These are phyloP conservation scores for Agelas oroides DNA, from an alignment of 37 sponge, comb jelly and placozoan species.

Conservation along the genomic window DNA sequence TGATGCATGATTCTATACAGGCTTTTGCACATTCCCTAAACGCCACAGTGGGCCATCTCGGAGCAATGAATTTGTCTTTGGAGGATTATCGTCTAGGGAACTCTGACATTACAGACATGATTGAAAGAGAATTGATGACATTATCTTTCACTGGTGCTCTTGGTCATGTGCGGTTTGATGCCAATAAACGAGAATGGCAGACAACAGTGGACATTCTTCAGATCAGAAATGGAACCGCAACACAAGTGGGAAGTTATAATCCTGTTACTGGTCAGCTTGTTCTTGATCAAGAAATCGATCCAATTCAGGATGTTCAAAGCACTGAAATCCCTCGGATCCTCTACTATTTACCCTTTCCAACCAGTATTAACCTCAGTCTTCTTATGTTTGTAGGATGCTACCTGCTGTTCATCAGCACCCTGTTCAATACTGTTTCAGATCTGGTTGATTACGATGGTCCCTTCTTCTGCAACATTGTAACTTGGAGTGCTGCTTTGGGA, in stretches of 20 bases:
- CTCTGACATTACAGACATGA: background rate
- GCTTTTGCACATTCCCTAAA: conserved; percentile 16
- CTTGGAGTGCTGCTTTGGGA: background rate
- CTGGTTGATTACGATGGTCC: background rate
- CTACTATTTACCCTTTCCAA: background rate
- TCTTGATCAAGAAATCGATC: too few species aligned
- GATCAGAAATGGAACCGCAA: background rate
- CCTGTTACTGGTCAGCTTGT: background rate
- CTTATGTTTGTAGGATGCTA: conserved; percentile 25
- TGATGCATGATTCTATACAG: conserved; percentile 28
- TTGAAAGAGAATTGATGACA: background rate
- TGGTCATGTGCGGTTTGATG: background rate
- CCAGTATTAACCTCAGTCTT: conserved; percentile 24
- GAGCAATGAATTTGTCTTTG: too few species aligned
- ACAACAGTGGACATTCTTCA: background rate
- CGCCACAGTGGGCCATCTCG: background rate
- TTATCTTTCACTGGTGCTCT: background rate
- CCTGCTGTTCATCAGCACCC: background rate
- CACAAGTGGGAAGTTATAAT: background rate
- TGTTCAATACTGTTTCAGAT: background rate
- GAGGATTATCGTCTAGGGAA: too few species aligned
- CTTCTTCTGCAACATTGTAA: background rate
- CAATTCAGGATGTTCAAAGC: too few species aligned
- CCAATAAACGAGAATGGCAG: background rate
- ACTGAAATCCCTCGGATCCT: background rate